Evolutionary conservation across 2,888 invertebrate genomes (phyloP).

Genomic region (Zeuzera pyrina): DNA sequence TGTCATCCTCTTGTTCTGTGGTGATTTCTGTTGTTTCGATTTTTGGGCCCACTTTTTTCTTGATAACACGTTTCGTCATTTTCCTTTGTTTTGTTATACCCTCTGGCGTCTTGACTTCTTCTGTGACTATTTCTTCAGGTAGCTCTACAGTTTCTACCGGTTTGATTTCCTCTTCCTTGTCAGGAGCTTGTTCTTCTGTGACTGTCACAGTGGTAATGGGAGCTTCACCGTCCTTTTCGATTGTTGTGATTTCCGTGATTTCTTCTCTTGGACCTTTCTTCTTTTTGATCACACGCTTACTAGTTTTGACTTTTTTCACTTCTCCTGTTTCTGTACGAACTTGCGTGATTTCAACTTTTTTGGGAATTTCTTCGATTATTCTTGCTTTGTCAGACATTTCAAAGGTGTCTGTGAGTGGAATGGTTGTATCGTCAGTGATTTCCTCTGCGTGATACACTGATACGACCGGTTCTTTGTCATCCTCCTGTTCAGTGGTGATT

Average conservation of each 20-base stretch:
- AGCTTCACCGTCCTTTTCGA: conserved; percentile 42
- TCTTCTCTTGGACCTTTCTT: conserved; percentile 50
- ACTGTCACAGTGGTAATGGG: conserved; percentile 33
- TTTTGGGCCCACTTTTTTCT: conserved; percentile 41
- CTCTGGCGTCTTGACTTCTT: conserved; percentile 25
- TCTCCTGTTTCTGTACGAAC: conserved; percentile 39
- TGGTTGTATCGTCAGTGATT: conserved; percentile 24
- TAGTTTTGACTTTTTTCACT: conserved; percentile 36
- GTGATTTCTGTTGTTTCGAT: conserved; percentile 24
- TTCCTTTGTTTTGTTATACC: conserved; percentile 29
- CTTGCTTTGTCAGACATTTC: conserved; percentile 19
- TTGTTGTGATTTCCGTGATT: conserved; percentile 54
- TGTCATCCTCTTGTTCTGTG: conserved; percentile 18
- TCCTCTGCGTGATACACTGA: conserved; percentile 12
- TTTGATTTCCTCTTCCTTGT: conserved; percentile 23
- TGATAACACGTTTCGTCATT: conserved; percentile 37
- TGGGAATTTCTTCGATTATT: conserved; percentile 32
- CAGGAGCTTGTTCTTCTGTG: conserved; percentile 37
- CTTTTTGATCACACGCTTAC: conserved; percentile 56
- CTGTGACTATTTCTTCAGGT: conserved; percentile 33
- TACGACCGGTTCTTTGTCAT: conserved; percentile 22
- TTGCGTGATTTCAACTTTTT: conserved; percentile 43
- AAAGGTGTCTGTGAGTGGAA: conserved; percentile 19
- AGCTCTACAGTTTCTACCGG: conserved; percentile 24
- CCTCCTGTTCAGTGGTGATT: conserved; percentile 15